Base-by-base conservation (phyloP, 2,113 vertebrate genomes). In the Spizaetus ornatus region DNA sequence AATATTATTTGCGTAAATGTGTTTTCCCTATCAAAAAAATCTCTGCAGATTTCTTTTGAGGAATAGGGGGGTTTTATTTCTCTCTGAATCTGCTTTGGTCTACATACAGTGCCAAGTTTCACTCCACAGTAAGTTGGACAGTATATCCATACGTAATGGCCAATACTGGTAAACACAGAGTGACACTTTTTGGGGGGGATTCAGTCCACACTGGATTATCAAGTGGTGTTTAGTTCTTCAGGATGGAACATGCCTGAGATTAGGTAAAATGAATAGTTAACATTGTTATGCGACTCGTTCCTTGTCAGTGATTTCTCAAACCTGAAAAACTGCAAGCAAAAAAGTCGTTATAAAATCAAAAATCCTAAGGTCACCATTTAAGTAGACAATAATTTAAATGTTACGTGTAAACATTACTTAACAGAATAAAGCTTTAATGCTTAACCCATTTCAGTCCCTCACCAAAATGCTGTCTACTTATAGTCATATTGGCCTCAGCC, bases 221-320 rank as follows among this genome's bases (percentile, higher is more conserved):
- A 61, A 78, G 32, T 23, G 11, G 6, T 29, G 27, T 13, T 72
- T 42, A 40, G 23, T 31, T 94, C 47, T 73, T 73, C 55, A 89
- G 55, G 32, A 45, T 13, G 23, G 29, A 81, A 81, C 23, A 8
- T 7, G 21, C 9, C 55, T 25, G 18, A 84, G 52, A 80, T 36
- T 4, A 38, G 4, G 16, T 14, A 76, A 78, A 86, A 73, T 7
- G 3, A 84, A 45, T 4, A 53, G 10, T 53, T 31, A 86, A 76
- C 10, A 34, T 7, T 11, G 32, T 21, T 38, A 63, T 0, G 1
- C 0, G 0, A 79, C 47, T 78, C 47, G 11, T 16, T 61, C 15
- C 18, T 65, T 18, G 4, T 29, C 36, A 84, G 34, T 16, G 20
- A 86, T 32, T 66, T 62, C 38, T 91, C 55, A 89, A 31, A 62